These are phyloP conservation scores for Sebastiscus tertius DNA, from an alignment of 2,797 vertebrate species.

Conservation along the genomic window DNA sequence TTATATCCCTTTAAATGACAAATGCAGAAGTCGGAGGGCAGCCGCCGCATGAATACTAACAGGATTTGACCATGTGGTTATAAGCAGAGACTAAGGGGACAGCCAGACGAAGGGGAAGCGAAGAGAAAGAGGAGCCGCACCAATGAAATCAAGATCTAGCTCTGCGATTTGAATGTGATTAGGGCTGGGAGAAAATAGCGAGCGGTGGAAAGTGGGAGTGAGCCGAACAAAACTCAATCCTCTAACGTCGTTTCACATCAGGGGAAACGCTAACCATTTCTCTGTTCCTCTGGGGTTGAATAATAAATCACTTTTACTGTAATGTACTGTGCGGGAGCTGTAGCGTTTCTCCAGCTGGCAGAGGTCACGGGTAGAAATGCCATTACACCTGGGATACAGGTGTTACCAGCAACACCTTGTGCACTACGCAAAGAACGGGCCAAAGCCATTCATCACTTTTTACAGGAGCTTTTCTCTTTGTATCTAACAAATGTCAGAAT, in stretches of 20 bases:
- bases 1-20: constrained; percentile 73
- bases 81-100: constrained; percentile 21
- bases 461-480: background rate
- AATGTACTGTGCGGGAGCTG: background rate
- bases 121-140: background rate
- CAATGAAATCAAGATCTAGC: constrained; percentile 7
- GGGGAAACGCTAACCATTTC: constrained; percentile 2
- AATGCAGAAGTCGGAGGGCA: constrained; percentile 58
- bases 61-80: constrained; percentile 36
- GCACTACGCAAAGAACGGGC: background rate
- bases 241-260: constrained; percentile 16
- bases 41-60: constrained; percentile 64
- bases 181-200: constrained; percentile 26
- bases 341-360: constrained; percentile 1
- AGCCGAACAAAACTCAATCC: constrained; percentile 12
- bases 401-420: background rate
- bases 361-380: constrained; percentile 14
- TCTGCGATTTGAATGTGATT: constrained; percentile 33
- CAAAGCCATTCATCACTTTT: background rate
- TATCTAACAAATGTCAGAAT: background rate
- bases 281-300: background rate
- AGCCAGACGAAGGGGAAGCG: background rate
- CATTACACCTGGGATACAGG: constrained; percentile 27
- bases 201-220: background rate
- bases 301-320: constrained; percentile 24